Base-by-base conservation (phyloP, 2,113 vertebrate species). In the Onychorhynchus coronatus region DNA sequence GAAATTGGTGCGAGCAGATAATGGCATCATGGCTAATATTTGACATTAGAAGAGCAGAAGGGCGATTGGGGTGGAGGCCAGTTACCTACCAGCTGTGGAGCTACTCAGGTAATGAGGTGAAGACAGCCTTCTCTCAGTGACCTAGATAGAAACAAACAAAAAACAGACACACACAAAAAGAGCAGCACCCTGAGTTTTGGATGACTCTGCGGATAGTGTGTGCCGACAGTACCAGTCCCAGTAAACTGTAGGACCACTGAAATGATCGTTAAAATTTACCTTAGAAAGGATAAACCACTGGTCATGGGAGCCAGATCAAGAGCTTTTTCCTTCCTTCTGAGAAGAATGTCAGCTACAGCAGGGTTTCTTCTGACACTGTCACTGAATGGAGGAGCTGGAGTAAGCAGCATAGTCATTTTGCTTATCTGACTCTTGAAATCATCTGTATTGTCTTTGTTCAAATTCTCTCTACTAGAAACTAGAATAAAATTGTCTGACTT, bases 151-250 rank as follows among this genome's bases (percentile, higher is more conserved):
- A 85, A 13, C 4, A 27, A 46, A 39, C n/a, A 23, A 49, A 5
- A 3, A 83, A 35, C 33, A 23, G 14, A 19, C 14, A 17, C 28
- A 53, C 52, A 53, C 52, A 53, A 15, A 5, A 6, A 55, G 18
- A 84, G 17, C 8, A 52, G 8, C 31, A 53, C 14, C 12, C 31
- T 63, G 21, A 66, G 9, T 56, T 93, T 88, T 72, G 44, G 20
- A 53, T 58, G 28, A 21, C 12, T 30, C 12, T 70, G 11, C 72
- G 46, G 41, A 37, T 66, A 44, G 21, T 0, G 0, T 62, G 14
- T 85, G 59, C 41, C 49, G 62, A 11, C 20, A 49, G 8, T 11
- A 58, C 27, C 28, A 44, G 8, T 58, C n/a, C 24, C n/a, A 66
- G n/a, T 18, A 62, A 52, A 41, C 22, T 41, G 35, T 5, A 3